Conservation (phyloP, 2,113 vertebrate genomes). For the Hassar affinis region DNA sequence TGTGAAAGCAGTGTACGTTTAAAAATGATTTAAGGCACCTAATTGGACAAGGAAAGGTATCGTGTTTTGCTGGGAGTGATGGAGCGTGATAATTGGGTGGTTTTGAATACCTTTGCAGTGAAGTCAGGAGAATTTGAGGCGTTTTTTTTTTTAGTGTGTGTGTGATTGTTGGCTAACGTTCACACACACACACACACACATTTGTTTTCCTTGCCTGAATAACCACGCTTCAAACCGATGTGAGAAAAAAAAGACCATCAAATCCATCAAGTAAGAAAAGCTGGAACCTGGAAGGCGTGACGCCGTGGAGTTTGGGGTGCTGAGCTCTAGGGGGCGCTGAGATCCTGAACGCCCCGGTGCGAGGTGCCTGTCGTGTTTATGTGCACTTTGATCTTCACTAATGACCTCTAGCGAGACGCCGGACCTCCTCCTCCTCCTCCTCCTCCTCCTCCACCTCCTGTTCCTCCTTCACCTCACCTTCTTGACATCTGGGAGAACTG, state of each 20-base stretch:
- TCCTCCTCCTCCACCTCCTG: neutral
- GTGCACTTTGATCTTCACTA: constrained; percentile 48
- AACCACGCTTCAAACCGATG: neutral
- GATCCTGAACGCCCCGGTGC: constrained; percentile 12
- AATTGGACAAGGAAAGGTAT: neutral
- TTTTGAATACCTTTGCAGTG: neutral
- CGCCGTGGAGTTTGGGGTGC: neutral
- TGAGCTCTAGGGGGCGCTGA: constrained; percentile 35
- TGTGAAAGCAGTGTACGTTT: too few species aligned
- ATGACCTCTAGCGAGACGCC: constrained; percentile 31
- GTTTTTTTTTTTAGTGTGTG: neutral
- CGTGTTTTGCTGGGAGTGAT: neutral
- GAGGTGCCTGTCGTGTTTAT: constrained; percentile 42
- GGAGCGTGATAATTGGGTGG: neutral
- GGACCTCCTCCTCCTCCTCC: neutral
- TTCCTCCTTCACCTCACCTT: neutral
- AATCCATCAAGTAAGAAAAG: neutral
- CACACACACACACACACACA: neutral
- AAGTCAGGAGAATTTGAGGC: neutral
- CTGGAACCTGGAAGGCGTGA: neutral
- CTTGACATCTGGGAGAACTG: neutral
- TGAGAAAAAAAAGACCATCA: neutral
- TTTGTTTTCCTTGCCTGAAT: neutral
- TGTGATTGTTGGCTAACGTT: neutral
- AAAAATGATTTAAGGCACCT: neutral